Evolutionary conservation across 1,140 invertebrate species (phyloP).

Genomic region (Samia ricini): DNA sequence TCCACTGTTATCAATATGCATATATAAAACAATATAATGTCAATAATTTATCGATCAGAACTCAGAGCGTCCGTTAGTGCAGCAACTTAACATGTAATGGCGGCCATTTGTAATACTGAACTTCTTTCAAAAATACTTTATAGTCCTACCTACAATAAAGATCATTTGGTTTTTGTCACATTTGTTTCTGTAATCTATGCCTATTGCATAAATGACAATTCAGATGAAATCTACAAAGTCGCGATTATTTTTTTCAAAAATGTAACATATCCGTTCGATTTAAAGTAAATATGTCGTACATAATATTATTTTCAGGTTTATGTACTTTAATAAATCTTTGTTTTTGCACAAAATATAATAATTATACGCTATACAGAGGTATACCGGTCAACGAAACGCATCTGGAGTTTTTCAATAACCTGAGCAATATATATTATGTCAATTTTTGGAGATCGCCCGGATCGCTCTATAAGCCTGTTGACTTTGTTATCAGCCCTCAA

Average conservation of each 20-base stretch:
- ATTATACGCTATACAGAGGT: slow-evolving; percentile 47
- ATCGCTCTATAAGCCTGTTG: slow-evolving; percentile 32
- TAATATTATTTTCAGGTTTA: neutral
- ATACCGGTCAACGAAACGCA: slow-evolving; percentile 39
- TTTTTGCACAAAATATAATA: slow-evolving; percentile 37
- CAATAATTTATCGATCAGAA: no score
- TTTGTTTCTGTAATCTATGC: no score
- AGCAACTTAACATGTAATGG: no score
- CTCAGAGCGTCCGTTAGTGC: no score
- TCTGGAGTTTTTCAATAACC: slow-evolving; percentile 44
- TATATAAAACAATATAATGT: no score
- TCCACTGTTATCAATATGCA: no score
- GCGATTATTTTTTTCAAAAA: slow-evolving; percentile 4
- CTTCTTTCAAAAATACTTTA: no score
- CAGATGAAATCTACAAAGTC: slow-evolving; percentile 27
- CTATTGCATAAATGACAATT: neutral
- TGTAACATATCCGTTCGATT: neutral
- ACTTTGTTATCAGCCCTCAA: slow-evolving; percentile 46
- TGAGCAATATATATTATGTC: slow-evolving; percentile 35
- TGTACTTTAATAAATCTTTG: neutral
- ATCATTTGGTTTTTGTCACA: no score
- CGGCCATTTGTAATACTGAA: no score
- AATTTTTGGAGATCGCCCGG: slow-evolving; percentile 52
- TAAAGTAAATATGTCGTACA: neutral
- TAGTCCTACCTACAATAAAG: no score